Percentiles rank a stretch among this genome's conserved stretches.
Conservation (phyloP, 1,140 invertebrate species). For the Lordiphosa stackelbergi region DNA sequence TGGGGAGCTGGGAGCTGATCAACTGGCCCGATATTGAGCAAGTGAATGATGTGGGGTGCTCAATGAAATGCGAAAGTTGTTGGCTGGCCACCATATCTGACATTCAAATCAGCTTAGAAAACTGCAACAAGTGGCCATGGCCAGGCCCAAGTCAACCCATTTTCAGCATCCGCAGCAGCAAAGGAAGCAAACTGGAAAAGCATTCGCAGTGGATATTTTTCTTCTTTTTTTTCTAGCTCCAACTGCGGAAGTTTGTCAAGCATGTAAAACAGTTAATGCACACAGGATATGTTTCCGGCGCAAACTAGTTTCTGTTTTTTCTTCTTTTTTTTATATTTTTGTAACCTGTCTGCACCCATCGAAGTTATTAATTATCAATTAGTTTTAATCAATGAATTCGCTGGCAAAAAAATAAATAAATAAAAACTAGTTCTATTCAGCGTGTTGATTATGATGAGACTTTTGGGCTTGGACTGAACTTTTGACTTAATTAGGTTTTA, state of each 20-base stretch:
- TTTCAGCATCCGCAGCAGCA: constrained; percentile 56
- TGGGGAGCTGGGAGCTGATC: constrained; percentile 40
- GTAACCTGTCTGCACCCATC: constrained; percentile 41
- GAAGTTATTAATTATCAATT: constrained; percentile 69
- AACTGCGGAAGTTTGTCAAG: constrained; percentile 62
- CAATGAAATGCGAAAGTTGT: constrained; percentile 72
- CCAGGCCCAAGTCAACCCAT: constrained; percentile 48
- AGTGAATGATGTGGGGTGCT: constrained; percentile 55
- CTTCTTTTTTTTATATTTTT: constrained; percentile 3
- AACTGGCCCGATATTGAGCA: constrained; percentile 59
- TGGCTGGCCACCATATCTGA: constrained; percentile 54
- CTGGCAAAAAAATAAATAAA: constrained; percentile 10
- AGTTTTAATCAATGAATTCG: constrained; percentile 59
- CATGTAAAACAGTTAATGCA: constrained; percentile 72
- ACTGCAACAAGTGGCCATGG: constrained; percentile 47
- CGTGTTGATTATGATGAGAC: constrained; percentile 20
- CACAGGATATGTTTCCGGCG: constrained; percentile 72
- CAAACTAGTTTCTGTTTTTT: constrained; percentile 47
- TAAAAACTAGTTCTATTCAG: constrained; percentile 33
- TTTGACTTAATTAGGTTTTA: constrained; percentile 59
- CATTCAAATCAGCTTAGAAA: constrained; percentile 73
- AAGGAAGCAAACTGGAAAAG: constrained; percentile 48
- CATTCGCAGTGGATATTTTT: constrained; percentile 9
- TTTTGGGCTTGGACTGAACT: background rate
- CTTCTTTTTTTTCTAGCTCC: constrained; percentile 11